These are phyloP conservation scores for Epirrhoe alternata DNA, from an alignment of 2,888 invertebrate species.

Conservation along the genomic window DNA sequence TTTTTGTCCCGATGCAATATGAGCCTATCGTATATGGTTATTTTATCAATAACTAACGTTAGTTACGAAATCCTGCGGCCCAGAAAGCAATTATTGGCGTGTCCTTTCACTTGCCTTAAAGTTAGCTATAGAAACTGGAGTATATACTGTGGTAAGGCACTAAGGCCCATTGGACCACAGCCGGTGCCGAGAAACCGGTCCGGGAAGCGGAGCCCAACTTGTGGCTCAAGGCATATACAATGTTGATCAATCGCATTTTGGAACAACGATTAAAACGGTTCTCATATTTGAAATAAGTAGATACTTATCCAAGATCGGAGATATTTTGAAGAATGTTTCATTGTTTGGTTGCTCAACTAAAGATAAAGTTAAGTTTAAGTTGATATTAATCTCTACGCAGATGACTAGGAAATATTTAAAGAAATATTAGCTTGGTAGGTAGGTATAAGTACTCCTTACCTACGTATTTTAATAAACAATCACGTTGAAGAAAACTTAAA, in stretches of 20 bases:
- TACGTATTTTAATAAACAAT: no score
- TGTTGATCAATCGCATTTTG: slow-evolving; percentile 82
- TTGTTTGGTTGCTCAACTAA: slow-evolving; percentile 8
- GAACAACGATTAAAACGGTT: slow-evolving; percentile 67
- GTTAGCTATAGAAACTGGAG: slow-evolving; percentile 20
- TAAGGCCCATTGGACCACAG: slow-evolving; percentile 71
- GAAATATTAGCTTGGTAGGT: no score
- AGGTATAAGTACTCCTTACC: no score
- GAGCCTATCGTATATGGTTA: slow-evolving; percentile 49
- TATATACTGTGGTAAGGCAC: slow-evolving; percentile 56
- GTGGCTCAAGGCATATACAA: slow-evolving; percentile 78
- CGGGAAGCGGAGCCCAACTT: slow-evolving; percentile 75
- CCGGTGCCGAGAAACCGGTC: slow-evolving; percentile 80
- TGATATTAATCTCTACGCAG: no score
- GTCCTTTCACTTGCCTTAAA: slow-evolving; percentile 78
- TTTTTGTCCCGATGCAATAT: slow-evolving; percentile 31
- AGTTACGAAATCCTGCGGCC: slow-evolving; percentile 72
- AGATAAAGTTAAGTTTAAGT: neutral
- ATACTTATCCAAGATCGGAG: slow-evolving; percentile 31
- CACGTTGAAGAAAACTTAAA: no score
- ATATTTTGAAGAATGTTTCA: slow-evolving; percentile 26
- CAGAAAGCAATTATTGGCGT: slow-evolving; percentile 78
- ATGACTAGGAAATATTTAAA: no score
- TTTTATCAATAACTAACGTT: slow-evolving; percentile 53
- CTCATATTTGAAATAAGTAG: slow-evolving; percentile 52